phyloP scores from a whole-genome alignment of 2,888 invertebrate genomes.

The Leptarthrus brevirostris region DNA sequence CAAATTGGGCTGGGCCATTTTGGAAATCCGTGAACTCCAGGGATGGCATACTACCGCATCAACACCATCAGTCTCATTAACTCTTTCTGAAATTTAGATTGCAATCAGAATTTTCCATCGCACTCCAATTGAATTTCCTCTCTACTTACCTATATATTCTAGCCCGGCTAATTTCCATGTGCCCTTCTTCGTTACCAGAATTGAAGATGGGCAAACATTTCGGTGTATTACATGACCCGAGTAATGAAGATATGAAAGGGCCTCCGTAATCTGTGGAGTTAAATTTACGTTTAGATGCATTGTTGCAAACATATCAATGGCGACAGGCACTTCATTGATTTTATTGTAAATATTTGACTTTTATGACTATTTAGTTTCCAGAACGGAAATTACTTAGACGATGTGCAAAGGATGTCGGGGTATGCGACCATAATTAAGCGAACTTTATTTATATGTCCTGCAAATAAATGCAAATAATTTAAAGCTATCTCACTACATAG shows the following conservation, averaged over 20 bases:
- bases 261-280: conserved; percentile 87
- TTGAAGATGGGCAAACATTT: conserved; percentile 93
- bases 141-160: conserved; percentile 83
- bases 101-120: neutral
- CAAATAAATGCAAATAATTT: too few relatives aligned
- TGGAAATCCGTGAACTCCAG: conserved; percentile 91
- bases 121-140: conserved; percentile 2
- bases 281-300: neutral
- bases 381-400: too few relatives aligned
- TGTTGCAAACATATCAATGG: conserved; percentile 4
- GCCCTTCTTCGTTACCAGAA: conserved; percentile 90
- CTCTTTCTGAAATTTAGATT: conserved; percentile 71
- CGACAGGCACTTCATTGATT: neutral
- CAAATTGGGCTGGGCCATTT: conserved; percentile 93
- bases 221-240: conserved; percentile 89
- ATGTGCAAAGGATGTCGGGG: too few relatives aligned
- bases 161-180: conserved; percentile 97
- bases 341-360: neutral
- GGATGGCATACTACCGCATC: conserved; percentile 82
- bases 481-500: too few relatives aligned
- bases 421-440: too few relatives aligned
- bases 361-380: neutral
- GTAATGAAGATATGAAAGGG: conserved; percentile 91
- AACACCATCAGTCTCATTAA: conserved; percentile 76
- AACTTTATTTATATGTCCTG: too few relatives aligned